Evolutionary conservation across 2,797 vertebrate genomes (phyloP), one percentile per base, ranked within the genome.

Genomic region (Neosilurus mollespiculum): DNA sequence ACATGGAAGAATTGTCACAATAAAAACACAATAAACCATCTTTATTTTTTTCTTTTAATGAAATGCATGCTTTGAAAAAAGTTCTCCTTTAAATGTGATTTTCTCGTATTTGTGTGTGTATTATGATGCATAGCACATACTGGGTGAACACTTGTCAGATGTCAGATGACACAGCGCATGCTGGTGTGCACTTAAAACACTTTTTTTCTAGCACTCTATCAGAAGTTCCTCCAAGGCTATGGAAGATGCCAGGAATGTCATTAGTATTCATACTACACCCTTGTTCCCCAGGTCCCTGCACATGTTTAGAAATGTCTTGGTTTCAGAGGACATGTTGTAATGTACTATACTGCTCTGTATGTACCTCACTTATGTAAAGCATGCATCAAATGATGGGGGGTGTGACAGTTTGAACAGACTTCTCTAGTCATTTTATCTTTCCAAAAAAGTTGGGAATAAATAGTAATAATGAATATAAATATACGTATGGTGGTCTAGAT

Each of bases 31-130:
- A 61, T 81, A 59, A 59, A 81, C 80, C 37, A 85, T 71, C 59
- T 85, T 84, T 30, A 30, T 81, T 69, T 53, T 64, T 85, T 79
- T 37, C 34, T 61, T 84, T 81, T 87, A 80, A 85, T 85, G 81
- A 87, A 85, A 87, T 66, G 82, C 71, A 53, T 30, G 24, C 54
- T 81, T 75, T 72, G 81, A 64, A 79, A 79, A 82, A 24, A 4
- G 14, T 2, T 26, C 30, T 22, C 2, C 8, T 26, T 78, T 20
- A 78, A 78, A 64, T 64, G 4, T 58, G 11, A 58, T 83, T 67
- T 56, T 54, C 20, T 51, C 54, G 71, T 18, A 69, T 51, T 37
- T 15, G 43, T 18, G 4, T 6, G 15, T 24, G n/a, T 78, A 61
- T 85, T 62, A 79, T 8, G 22, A 30, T 61, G 66, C 64, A 62